A percentile compares a stretch with the other conserved stretches of the same genome.
Evolutionary conservation across 1,140 invertebrate genomes (phyloP).

Genomic region (Cyrtorhinus lividipennis): DNA sequence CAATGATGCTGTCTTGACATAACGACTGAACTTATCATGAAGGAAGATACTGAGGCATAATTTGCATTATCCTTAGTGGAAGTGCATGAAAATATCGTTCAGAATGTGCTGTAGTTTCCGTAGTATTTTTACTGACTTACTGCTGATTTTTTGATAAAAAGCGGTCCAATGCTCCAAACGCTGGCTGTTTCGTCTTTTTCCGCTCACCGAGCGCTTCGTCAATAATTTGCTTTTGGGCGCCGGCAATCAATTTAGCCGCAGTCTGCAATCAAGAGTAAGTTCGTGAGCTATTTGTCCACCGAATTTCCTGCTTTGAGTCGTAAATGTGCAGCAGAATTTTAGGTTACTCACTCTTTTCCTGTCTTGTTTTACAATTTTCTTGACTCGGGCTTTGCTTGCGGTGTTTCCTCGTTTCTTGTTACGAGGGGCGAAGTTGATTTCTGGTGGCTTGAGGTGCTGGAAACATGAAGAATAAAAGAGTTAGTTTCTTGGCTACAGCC

Average conservation of each 20-base stretch:
- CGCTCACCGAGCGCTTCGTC: neutral
- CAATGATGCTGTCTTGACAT: too few species aligned
- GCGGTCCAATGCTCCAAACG: slow-evolving; percentile 46
- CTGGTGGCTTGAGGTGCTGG: slow-evolving; percentile 59
- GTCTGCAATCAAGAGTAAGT: neutral
- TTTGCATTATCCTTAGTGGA: too few species aligned
- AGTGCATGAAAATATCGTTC: too few species aligned
- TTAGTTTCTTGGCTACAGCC: slow-evolving; percentile 10
- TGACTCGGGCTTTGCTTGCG: slow-evolving; percentile 54
- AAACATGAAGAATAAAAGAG: slow-evolving; percentile 33
- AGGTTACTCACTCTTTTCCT: slow-evolving; percentile 43
- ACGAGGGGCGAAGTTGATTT: slow-evolving; percentile 57
- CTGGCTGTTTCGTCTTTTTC: slow-evolving; percentile 23
- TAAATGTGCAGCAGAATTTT: too few species aligned
- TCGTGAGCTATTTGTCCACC: too few species aligned
- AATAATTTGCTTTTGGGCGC: neutral
- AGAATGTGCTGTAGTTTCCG: too few species aligned
- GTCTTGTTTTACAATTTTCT: slow-evolving; percentile 59
- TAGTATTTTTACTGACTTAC: too few species aligned
- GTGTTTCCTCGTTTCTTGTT: slow-evolving; percentile 63
- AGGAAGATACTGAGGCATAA: too few species aligned
- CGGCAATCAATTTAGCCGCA: neutral
- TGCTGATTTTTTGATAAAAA: slow-evolving; percentile 31
- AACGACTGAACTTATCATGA: too few species aligned
- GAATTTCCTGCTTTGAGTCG: too few species aligned